These are phyloP conservation scores for Resseliella maxima DNA, from an alignment of 2,888 invertebrate species.

Conservation along the genomic window DNA sequence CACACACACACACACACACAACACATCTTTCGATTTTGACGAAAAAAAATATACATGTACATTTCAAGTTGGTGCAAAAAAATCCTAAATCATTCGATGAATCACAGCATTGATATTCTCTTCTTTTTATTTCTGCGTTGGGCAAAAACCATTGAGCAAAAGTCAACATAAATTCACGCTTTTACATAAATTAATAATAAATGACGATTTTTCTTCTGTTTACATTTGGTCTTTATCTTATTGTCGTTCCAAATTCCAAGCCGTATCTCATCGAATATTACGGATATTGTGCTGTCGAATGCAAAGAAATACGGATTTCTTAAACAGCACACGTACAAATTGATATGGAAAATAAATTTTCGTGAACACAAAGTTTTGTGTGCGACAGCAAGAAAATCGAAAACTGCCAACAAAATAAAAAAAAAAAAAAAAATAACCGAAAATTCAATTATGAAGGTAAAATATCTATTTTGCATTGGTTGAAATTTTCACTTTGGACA, in stretches of 20 bases:
- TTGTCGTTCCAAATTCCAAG: neutral
- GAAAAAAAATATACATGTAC: neutral
- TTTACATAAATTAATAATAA: conserved; percentile 23
- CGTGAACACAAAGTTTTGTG: neutral
- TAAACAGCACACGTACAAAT: too few relatives aligned
- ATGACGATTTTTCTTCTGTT: neutral
- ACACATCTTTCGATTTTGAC: neutral
- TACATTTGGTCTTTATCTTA: neutral
- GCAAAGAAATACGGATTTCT: neutral
- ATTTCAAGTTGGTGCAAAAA: neutral
- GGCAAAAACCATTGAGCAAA: neutral
- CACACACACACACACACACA: too few relatives aligned
- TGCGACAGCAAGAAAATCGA: too few relatives aligned
- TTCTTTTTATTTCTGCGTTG: too few relatives aligned
- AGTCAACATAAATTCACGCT: conserved; percentile 8
- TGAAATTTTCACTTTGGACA: too few relatives aligned
- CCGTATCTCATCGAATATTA: neutral
- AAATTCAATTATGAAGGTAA: too few relatives aligned
- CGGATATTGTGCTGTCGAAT: neutral
- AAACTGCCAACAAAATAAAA: too few relatives aligned
- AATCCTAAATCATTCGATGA: neutral
- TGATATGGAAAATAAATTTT: neutral
- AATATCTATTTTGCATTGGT: too few relatives aligned
- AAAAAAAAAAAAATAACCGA: too few relatives aligned
- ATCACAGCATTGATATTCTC: too few relatives aligned